phyloP scores from a whole-genome alignment of 2,113 vertebrate genomes.

The Callaeas wilsoni region DNA sequence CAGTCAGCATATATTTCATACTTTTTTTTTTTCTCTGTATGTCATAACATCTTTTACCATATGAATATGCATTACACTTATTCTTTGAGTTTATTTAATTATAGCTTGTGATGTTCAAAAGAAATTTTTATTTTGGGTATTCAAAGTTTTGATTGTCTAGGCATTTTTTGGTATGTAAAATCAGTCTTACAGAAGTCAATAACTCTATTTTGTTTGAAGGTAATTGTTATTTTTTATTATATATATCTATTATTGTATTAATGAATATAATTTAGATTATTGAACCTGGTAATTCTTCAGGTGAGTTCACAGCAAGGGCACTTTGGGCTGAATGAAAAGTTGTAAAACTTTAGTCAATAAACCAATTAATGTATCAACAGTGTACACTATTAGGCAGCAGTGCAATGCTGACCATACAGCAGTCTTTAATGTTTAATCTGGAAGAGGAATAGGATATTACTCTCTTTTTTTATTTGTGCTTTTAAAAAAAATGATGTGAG shows the following conservation, averaged over 20 bases:
- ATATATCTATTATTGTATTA: background rate
- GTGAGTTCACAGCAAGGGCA: constrained; percentile 60
- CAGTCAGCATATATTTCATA: background rate
- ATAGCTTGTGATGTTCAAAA: background rate
- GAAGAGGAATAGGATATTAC: background rate
- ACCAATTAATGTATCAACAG: constrained; percentile 58
- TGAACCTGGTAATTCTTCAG: constrained; percentile 34
- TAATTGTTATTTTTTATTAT: background rate
- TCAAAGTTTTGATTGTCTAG: background rate
- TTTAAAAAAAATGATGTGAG: background rate
- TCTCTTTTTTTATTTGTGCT: background rate
- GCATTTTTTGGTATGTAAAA: background rate
- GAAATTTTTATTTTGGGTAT: background rate
- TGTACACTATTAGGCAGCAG: constrained; percentile 4
- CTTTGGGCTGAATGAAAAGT: constrained; percentile 41
- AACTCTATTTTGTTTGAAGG: background rate
- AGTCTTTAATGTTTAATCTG: constrained; percentile 16
- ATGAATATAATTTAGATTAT: constrained; percentile 50
- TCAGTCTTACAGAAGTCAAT: background rate
- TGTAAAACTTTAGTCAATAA: constrained; percentile 68
- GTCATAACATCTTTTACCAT: background rate
- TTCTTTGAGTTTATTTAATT: background rate
- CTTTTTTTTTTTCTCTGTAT: background rate
- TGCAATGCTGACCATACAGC: constrained; percentile 8
- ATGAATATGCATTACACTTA: background rate